Percentiles rank a stretch among this genome's conserved stretches.
These are phyloP conservation scores for Perodicticus potto DNA, from an alignment of 2,797 vertebrate genomes.

Conservation along the genomic window DNA sequence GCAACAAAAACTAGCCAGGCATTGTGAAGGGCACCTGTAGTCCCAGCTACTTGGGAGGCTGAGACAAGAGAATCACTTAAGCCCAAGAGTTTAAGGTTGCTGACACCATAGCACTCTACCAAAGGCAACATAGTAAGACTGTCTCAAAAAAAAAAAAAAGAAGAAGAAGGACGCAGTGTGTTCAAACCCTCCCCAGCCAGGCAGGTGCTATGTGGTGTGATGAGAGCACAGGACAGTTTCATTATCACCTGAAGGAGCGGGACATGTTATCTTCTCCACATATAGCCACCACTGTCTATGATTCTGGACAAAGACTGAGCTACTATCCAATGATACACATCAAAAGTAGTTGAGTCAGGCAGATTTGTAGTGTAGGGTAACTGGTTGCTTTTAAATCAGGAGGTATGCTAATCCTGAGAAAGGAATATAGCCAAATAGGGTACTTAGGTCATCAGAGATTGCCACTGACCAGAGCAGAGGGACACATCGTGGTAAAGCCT, in stretches of 20 bases:
- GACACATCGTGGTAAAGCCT: neutral
- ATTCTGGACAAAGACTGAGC: neutral
- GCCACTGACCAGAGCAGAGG: neutral
- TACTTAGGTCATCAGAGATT: neutral
- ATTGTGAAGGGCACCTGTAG: too few species aligned
- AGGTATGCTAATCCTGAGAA: neutral
- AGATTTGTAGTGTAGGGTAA: neutral
- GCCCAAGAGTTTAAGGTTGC: too few species aligned
- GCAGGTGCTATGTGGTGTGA: fast-evolving
- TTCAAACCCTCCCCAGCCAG: neutral
- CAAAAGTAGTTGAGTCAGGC: neutral
- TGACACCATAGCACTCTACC: too few species aligned
- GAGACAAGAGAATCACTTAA: too few species aligned
- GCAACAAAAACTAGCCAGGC: too few species aligned
- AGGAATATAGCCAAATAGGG: neutral
- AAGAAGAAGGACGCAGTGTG: neutral
- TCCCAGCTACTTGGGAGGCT: too few species aligned
- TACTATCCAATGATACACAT: neutral
- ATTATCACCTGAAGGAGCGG: neutral
- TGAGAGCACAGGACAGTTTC: neutral
- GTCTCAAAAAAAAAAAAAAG: too few species aligned
- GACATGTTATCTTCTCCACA: neutral
- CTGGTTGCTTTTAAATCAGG: neutral
- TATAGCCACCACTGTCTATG: neutral
- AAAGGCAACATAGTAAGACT: too few species aligned